Percentiles rank a stretch among this genome's conserved stretches.
These are phyloP conservation scores for Myanophis thanlyinensis DNA, from an alignment of 2,113 vertebrate genomes.

Conservation along the genomic window DNA sequence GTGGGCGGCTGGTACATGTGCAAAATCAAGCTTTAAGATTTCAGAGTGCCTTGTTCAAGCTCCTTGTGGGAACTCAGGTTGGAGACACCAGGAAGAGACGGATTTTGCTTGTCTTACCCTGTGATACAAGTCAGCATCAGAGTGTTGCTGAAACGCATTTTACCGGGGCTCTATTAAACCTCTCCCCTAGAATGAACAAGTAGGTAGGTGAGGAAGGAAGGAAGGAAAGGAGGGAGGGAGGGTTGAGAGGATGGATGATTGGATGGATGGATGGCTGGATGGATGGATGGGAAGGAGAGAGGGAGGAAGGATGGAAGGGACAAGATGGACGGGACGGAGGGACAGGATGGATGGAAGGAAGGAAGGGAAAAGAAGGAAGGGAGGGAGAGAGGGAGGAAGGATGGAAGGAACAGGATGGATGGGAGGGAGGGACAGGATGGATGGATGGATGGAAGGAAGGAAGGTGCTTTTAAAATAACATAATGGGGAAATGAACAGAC, in stretches of 20 bases:
- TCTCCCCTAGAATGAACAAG: slow-evolving; percentile 55
- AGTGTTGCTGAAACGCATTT: slow-evolving; percentile 42
- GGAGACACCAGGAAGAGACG: background rate
- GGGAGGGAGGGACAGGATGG: no score
- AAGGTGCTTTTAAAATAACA: background rate
- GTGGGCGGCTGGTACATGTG: background rate
- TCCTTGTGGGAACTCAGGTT: slow-evolving; percentile 1
- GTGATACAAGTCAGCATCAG: slow-evolving; percentile 26
- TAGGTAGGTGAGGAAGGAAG: background rate
- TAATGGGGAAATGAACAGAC: background rate
- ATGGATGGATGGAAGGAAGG: background rate
- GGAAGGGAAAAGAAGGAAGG: no score
- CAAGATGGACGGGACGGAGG: no score
- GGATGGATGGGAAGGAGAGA: no score
- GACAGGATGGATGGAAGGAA: no score
- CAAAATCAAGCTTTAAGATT: background rate
- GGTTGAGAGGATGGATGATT: background rate
- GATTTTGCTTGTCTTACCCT: slow-evolving; percentile 52
- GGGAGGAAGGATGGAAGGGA: no score
- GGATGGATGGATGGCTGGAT: no score
- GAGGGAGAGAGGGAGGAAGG: background rate
- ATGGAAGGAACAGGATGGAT: background rate
- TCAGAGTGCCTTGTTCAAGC: slow-evolving; percentile 48
- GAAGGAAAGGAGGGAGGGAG: background rate
- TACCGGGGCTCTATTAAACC: slow-evolving; percentile 64